Evolutionary conservation across 2,888 invertebrate species (phyloP).

Genomic region (Altica lythri): DNA sequence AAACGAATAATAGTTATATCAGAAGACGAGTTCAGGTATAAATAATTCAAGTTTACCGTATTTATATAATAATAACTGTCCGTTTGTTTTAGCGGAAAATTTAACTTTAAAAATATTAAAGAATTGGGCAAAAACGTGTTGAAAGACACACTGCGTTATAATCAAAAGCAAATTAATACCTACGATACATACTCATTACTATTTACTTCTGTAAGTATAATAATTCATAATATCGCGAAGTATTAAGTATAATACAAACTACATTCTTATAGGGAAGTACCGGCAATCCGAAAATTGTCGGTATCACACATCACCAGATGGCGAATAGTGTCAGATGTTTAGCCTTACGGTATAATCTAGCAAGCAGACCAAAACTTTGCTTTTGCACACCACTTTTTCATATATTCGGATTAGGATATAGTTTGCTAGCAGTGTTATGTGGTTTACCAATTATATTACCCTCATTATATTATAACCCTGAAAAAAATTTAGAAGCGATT

Average conservation of each 20-base stretch:
- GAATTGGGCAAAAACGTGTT: neutral
- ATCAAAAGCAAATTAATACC: neutral
- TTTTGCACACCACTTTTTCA: constrained; percentile 83
- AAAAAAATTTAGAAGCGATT: constrained; percentile 66
- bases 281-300: constrained; percentile 74
- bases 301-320: constrained; percentile 71
- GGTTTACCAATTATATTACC: constrained; percentile 69
- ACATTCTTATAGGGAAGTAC: constrained; percentile 56
- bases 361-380: constrained; percentile 52
- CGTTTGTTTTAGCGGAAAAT: neutral
- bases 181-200: neutral
- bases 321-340: constrained; percentile 76
- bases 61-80: too few species aligned
- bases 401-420: constrained; percentile 74
- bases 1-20: constrained; percentile 5
- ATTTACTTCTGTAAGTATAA: constrained; percentile 3
- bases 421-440: constrained; percentile 62
- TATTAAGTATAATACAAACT: too few species aligned
- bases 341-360: constrained; percentile 58
- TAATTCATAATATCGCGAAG: neutral
- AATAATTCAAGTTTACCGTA: too few species aligned
- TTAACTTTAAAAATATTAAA: neutral
- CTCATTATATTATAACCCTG: constrained; percentile 64
- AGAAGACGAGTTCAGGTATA: neutral
- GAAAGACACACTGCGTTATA: neutral